Evolutionary conservation across 2,888 invertebrate genomes (phyloP).

Genomic region (Alviniconcha strummeri): DNA sequence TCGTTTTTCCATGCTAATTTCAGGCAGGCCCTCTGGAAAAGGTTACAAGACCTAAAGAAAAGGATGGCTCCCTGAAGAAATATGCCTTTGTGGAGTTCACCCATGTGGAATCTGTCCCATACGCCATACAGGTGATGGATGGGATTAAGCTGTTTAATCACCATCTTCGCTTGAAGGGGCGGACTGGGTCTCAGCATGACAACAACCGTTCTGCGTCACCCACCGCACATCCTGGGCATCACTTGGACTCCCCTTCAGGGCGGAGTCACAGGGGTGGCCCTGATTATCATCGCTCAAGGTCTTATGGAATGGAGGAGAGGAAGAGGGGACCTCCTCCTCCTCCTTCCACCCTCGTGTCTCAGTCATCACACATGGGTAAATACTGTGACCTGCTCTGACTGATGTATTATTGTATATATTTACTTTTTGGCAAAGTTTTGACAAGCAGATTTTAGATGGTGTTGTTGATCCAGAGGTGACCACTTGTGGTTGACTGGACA

Average conservation of each 20-base stretch:
- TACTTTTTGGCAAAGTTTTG: too few relatives aligned
- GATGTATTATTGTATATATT: too few relatives aligned
- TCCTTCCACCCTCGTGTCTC: neutral
- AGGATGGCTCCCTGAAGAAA: constrained; percentile 22
- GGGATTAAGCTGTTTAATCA: constrained; percentile 25
- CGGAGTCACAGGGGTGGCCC: neutral
- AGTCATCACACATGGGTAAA: too few relatives aligned
- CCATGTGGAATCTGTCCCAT: constrained; percentile 27
- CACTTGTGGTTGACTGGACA: too few relatives aligned
- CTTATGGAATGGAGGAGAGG: neutral
- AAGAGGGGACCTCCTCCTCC: neutral
- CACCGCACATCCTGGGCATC: neutral
- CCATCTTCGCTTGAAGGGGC: constrained; percentile 29
- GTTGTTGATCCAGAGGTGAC: too few relatives aligned
- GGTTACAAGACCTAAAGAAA: constrained; percentile 22
- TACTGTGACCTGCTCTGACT: too few relatives aligned
- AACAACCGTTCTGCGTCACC: neutral
- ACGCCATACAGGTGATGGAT: constrained; percentile 32
- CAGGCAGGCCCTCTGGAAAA: constrained; percentile 30
- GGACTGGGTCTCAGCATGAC: constrained; percentile 48
- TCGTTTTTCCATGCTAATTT: neutral
- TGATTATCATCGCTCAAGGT: constrained; percentile 24
- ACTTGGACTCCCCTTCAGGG: neutral
- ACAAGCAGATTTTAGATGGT: too few relatives aligned
- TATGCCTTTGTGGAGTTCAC: constrained; percentile 34